Evolutionary conservation across 1,140 invertebrate genomes (phyloP).

Genomic region (Drosophila carrolli): DNA sequence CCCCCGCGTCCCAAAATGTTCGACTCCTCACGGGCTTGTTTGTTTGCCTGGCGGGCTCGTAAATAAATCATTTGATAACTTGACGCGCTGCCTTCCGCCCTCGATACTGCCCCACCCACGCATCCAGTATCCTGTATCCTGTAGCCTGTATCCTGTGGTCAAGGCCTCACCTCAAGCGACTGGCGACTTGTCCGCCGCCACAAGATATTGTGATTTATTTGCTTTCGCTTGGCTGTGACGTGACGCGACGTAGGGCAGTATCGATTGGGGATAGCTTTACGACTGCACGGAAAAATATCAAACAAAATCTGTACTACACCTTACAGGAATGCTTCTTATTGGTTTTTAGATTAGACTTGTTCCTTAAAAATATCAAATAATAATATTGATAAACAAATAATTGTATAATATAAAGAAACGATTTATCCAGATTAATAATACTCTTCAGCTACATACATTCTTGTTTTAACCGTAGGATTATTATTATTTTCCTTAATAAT

Average conservation of each 20-base stretch:
- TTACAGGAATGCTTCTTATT: too few relatives aligned
- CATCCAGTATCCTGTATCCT: conserved; percentile 14
- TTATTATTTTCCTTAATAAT: too few relatives aligned
- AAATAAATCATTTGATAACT: conserved; percentile 83
- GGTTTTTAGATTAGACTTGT: too few relatives aligned
- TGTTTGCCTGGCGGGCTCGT: conserved; percentile 77
- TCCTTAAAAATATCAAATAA: too few relatives aligned
- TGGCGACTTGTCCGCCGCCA: conserved; percentile 65
- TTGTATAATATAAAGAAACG: too few relatives aligned
- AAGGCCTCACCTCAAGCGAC: conserved; percentile 73
- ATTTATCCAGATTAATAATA: too few relatives aligned
- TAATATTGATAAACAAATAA: too few relatives aligned
- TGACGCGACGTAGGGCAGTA: conserved; percentile 48
- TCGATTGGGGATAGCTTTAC: conserved; percentile 58
- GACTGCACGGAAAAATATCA: conserved; percentile 18
- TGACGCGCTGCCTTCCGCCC: conserved; percentile 60
- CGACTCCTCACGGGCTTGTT: conserved; percentile 55
- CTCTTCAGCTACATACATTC: too few relatives aligned
- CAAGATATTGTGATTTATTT: conserved; percentile 83
- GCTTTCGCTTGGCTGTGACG: conserved; percentile 69
- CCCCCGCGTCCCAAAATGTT: conserved; percentile 13
- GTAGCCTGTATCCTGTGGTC: conserved; percentile 42
- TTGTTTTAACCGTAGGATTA: too few relatives aligned
- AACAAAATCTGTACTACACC: too few relatives aligned
- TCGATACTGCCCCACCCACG: conserved; percentile 23